Base-by-base conservation (phyloP, 2,113 vertebrate species). In the Irena cyanogastra region DNA sequence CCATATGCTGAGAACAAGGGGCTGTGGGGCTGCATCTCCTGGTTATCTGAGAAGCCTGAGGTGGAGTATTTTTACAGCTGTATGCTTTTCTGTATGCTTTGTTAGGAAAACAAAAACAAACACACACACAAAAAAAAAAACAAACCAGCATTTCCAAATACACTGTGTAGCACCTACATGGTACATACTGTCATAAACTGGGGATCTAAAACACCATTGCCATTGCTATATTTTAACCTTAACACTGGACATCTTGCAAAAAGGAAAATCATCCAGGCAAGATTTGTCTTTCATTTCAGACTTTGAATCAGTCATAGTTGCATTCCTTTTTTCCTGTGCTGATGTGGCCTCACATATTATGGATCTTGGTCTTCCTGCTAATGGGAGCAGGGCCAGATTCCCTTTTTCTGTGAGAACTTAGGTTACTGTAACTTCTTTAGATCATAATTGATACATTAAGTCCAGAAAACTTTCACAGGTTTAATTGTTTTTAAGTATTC, bases 11-110 rank as follows among this genome's bases (percentile, higher is more conserved):
- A 20, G 19, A 57, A 28, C 60, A 54, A 74, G 3, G 4, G 44
- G 41, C 45, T 61, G 6, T 69, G 35, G 52, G 53, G 30, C 69
- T 72, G 19, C 13, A 7, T 76, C 54, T 57, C 57, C 50, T 57
- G 31, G 47, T 76, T 72, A 16, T 35, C 66, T 66, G 59, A 69
- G 64, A 70, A 88, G 39, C 68, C 57, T 50, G 44, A 87, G 84
- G 35, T 63, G 31, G 28, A 72, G 31, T 74, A n/a, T 69, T 87
- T 85, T 87, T 74, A 47, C 35, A 77, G 37, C 60, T 85, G 33
- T 31, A 26, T 87, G 33, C 61, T 71, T 1, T 30, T 26, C 68
- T 78, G 0, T 74, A 41, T 0, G 1, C 35, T 83, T 66, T 7
- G 0, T n/a, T n/a, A n/a, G n/a, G n/a, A n/a, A n/a, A n/a, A 60